These are phyloP conservation scores for Corticium candelabrum DNA, from an alignment of 37 sponge, comb jelly and placozoan species.

Conservation along the genomic window DNA sequence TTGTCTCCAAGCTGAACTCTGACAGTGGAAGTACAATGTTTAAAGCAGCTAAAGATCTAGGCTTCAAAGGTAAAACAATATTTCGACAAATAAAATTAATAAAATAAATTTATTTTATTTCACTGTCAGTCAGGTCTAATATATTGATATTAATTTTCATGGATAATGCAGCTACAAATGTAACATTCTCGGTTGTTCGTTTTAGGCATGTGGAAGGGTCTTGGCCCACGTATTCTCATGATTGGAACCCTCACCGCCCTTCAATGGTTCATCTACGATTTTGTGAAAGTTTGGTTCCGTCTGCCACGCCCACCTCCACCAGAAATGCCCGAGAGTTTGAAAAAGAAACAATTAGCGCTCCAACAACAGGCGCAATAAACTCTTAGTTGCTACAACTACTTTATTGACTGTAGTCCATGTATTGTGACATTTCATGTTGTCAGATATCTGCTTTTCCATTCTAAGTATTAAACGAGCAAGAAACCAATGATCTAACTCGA, in stretches of 20 bases:
- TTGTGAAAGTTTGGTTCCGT: slow-evolving; percentile 91
- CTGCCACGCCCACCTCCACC: slow-evolving; percentile 99
- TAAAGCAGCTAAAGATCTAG: slow-evolving; percentile 80
- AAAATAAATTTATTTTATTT: not conserved
- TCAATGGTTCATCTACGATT: slow-evolving; percentile 99
- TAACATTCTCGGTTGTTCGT: not conserved
- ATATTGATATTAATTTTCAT: not conserved
- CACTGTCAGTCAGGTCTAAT: not conserved
- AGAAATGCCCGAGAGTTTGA: slow-evolving; percentile 96
- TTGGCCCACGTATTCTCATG: slow-evolving; percentile 93
- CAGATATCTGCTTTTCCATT: not conserved
- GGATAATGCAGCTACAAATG: not conserved
- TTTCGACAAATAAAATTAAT: not conserved
- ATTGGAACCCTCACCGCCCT: slow-evolving; percentile 95
- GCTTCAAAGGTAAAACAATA: slow-evolving; percentile 52
- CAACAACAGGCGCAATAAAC: too few species aligned
- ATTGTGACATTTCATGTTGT: not conserved
- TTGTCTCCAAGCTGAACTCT: slow-evolving; percentile 96
- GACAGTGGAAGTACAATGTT: slow-evolving; percentile 74
- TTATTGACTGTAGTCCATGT: not conserved
- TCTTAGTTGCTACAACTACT: not conserved
- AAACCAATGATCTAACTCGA: not conserved
- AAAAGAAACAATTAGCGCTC: slow-evolving; percentile 50
- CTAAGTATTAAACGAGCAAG: slow-evolving; percentile 5
- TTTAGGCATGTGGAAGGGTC: slow-evolving; percentile 93